Base-by-base conservation (phyloP, 2,888 invertebrate species). In the Augiades crinisus region DNA sequence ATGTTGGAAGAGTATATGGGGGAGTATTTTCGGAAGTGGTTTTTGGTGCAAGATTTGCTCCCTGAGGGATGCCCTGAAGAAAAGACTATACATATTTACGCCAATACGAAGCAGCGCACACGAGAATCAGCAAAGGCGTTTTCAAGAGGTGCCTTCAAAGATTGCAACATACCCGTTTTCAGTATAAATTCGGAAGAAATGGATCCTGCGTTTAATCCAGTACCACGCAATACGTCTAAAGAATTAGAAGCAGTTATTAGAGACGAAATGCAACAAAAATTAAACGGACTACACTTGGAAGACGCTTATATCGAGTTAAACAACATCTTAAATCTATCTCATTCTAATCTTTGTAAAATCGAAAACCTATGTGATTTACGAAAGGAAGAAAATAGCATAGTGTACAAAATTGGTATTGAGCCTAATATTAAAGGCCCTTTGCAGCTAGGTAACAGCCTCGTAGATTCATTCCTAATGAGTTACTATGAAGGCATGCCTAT, bases 391-490 rank as follows among this genome's bases (percentile, higher is more conserved):
- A 65, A 70, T 56, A 46, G 62, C 7, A 62, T 82, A 34, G 12
- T 75, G 2, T 64, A 61, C 12, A 53, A 67, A 57, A 47, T 72
- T 10, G 79, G 74, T 0, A 44, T 65, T 8, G 82, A 83, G 45
- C 81, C 81, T 0, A 61, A 82, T 38, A 27, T 84, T 0, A 49
- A 46, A 1, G 86, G 86, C 0, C 77, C 81, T 0, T 59, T 86
- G 3, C 56, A 33, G 7, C 65, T 77, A 0, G 73, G 70, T 0
- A 81, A 74, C 54, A 49, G 61, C 0, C 60, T 81, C 3, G 68
- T 78, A 0, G 87, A 88, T 59, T 56, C 72, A 0, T 82, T 85
- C 53, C 34, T 85, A 7, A 87, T 87, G 87, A 70, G 75, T 27
- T 83, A 72, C 33, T 88, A 82, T 16, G 79, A 84, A 58, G 84